Conservation (phyloP, 1,140 invertebrate species). For the Melanaphis sacchari region DNA sequence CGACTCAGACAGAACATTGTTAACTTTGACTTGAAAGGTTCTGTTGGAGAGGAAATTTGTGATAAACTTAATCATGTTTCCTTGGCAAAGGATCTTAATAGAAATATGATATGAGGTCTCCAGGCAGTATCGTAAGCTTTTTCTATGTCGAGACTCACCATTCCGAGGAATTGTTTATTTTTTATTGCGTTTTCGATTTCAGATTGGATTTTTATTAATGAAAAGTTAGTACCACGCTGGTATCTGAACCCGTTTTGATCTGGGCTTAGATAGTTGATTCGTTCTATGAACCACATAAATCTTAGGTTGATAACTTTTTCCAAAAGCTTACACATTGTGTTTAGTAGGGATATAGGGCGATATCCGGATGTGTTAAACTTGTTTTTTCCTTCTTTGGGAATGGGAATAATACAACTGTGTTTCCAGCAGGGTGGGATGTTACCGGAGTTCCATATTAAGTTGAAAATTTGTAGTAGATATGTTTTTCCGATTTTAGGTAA, state of each 20-base stretch:
- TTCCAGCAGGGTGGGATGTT: background rate
- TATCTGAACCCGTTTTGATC: background rate
- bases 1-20: too few relatives aligned
- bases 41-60: too few relatives aligned
- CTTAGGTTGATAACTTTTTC: too few relatives aligned
- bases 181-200: slow-evolving; percentile 37
- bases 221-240: background rate
- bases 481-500: background rate
- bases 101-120: background rate
- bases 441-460: background rate
- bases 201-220: background rate
- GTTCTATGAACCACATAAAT: slow-evolving; percentile 8
- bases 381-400: background rate
- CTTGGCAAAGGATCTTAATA: background rate
- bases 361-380: background rate
- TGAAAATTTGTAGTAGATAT: background rate
- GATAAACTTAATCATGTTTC: background rate
- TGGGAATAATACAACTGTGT: background rate
- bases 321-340: background rate
- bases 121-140: background rate
- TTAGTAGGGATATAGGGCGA: background rate
- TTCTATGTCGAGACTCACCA: background rate
- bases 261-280: background rate
- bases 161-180: background rate
- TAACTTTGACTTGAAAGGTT: too few relatives aligned